Evolutionary conservation across 2,888 invertebrate genomes (phyloP).

Genomic region (Alcis repandata): DNA sequence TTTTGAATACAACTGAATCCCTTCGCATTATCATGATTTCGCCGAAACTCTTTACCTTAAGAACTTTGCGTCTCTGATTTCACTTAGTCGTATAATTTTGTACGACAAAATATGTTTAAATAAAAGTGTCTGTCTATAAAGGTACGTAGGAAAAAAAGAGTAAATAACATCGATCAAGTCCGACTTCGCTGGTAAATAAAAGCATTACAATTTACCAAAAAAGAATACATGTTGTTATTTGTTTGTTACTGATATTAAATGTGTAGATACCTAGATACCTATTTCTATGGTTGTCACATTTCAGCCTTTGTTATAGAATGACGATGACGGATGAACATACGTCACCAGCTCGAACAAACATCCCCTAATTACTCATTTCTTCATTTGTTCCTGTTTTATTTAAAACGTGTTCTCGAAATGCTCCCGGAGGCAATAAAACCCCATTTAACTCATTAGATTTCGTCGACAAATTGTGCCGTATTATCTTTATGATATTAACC

Average conservation of each 20-base stretch:
- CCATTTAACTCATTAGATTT: slow-evolving; percentile 13
- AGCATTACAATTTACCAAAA: too few relatives aligned
- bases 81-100: slow-evolving; percentile 13
- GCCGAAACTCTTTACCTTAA: slow-evolving; percentile 12
- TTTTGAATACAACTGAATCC: slow-evolving; percentile 38
- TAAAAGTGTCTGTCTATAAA: background rate
- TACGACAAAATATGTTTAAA: background rate
- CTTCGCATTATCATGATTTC: slow-evolving; percentile 38
- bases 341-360: background rate
- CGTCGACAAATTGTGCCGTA: slow-evolving; percentile 12
- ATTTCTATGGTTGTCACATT: too few relatives aligned
- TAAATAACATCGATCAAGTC: too few relatives aligned
- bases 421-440: background rate
- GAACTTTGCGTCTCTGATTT: slow-evolving; percentile 18
- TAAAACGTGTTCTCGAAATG: background rate
- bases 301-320: too few relatives aligned
- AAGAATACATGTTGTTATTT: too few relatives aligned
- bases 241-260: too few relatives aligned
- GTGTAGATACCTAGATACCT: too few relatives aligned
- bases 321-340: background rate
- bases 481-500: slow-evolving; percentile 9
- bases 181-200: too few relatives aligned
- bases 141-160: too few relatives aligned
- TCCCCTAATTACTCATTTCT: background rate
- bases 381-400: background rate